A percentile compares a stretch with the other conserved stretches of the same genome.
phyloP scores from a whole-genome alignment of 2,888 invertebrate species.

The Drosophila incognita region DNA sequence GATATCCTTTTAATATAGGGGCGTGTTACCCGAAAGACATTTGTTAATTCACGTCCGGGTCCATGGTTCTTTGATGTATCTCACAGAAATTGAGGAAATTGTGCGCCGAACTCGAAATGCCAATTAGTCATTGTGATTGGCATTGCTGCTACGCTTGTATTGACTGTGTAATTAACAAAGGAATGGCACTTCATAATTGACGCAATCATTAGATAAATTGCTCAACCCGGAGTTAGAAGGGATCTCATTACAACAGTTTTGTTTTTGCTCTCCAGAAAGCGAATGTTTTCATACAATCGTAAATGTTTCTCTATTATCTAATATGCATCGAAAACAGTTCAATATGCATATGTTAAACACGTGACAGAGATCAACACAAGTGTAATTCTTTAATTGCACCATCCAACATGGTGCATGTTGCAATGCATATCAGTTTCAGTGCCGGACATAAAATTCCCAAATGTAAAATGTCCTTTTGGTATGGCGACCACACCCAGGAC shows the following conservation, averaged over 20 bases:
- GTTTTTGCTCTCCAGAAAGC: neutral
- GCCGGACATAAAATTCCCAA: constrained; percentile 27
- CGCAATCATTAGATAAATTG: neutral
- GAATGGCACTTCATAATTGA: constrained; percentile 3
- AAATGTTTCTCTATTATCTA: neutral
- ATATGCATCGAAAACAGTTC: neutral
- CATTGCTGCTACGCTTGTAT: constrained; percentile 5
- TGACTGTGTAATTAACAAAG: constrained; percentile 23
- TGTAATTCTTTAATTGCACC: constrained; percentile 8
- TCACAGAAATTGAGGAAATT: constrained; percentile 8
- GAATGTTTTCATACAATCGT: neutral
- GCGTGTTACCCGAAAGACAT: constrained; percentile 10
- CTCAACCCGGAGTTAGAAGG: neutral
- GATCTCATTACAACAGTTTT: neutral
- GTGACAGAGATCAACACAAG: neutral
- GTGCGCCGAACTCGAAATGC: constrained; percentile 8
- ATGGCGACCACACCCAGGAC: constrained; percentile 28
- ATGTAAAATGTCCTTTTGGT: constrained; percentile 24
- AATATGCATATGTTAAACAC: neutral
- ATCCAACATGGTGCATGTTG: neutral
- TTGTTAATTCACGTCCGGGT: constrained; percentile 7
- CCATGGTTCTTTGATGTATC: constrained; percentile 25
- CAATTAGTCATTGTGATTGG: constrained; percentile 41
- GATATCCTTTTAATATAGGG: constrained; percentile 9
- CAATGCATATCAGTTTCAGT: constrained; percentile 29